A percentile compares a stretch with the other conserved stretches of the same genome.
These are phyloP conservation scores for Centropus bengalensis DNA, from an alignment of 2,113 vertebrate species.

Conservation along the genomic window DNA sequence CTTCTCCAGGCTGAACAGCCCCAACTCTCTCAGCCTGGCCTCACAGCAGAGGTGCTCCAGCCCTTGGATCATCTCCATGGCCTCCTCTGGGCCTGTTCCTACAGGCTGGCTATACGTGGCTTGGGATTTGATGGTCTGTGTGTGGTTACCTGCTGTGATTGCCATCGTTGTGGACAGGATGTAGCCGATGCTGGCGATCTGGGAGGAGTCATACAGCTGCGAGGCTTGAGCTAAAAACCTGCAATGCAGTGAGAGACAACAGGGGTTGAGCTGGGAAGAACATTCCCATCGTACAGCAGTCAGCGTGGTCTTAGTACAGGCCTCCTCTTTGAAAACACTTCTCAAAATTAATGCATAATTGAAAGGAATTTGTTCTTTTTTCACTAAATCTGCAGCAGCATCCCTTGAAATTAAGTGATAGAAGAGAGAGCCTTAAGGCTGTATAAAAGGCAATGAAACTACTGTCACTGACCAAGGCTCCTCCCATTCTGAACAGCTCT, in stretches of 20 bases:
- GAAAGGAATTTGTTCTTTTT: neutral
- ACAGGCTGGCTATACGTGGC: too few species aligned
- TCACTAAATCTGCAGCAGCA: neutral
- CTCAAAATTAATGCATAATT: neutral
- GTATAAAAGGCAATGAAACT: neutral
- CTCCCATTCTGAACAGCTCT: neutral
- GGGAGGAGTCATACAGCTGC: constrained; percentile 87
- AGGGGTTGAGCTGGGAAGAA: neutral
- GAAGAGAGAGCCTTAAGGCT: neutral
- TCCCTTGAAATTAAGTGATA: neutral
- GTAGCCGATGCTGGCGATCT: constrained; percentile 90
- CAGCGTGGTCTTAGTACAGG: too few species aligned
- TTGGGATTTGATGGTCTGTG: neutral
- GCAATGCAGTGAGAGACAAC: constrained; percentile 23
- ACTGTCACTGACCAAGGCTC: neutral
- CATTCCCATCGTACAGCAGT: neutral
- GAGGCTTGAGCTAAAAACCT: constrained; percentile 93
- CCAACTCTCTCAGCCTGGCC: too few species aligned
- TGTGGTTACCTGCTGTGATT: constrained; percentile 86
- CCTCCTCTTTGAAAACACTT: neutral
- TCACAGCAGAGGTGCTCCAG: too few species aligned
- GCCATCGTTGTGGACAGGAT: constrained; percentile 87
- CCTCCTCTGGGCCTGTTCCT: too few species aligned
- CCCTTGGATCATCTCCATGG: too few species aligned
- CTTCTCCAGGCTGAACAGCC: too few species aligned